These are phyloP conservation scores for Aphis gossypii DNA, from an alignment of 1,140 invertebrate species.

Conservation along the genomic window DNA sequence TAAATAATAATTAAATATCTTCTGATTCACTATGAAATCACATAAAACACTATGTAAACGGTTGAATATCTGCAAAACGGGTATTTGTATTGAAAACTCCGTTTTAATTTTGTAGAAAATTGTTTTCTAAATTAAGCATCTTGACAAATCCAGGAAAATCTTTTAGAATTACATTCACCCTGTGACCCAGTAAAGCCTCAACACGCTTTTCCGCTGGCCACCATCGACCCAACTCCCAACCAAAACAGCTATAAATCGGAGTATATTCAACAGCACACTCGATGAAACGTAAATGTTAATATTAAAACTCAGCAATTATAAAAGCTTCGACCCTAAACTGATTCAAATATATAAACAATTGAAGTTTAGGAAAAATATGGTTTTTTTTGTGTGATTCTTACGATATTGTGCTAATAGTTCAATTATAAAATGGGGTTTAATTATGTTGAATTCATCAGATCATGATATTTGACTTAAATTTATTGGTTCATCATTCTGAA, in stretches of 20 bases:
- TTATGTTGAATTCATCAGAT: background rate
- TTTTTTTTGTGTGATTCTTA: background rate
- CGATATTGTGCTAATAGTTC: background rate
- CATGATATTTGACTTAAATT: background rate
- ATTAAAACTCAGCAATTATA: background rate
- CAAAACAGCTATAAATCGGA: background rate
- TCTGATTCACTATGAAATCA: background rate
- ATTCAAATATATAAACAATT: background rate
- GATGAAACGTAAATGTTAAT: background rate
- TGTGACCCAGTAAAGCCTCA: background rate
- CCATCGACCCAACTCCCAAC: background rate
- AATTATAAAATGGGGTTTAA: background rate
- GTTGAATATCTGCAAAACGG: background rate
- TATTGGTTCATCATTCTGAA: background rate
- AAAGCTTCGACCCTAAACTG: background rate
- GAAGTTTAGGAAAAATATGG: background rate
- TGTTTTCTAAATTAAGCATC: slow-evolving; percentile 12
- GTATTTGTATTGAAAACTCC: background rate
- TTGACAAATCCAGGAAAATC: background rate
- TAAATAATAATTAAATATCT: background rate
- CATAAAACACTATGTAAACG: background rate
- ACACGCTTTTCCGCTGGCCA: background rate
- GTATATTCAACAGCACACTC: background rate
- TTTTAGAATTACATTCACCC: background rate
- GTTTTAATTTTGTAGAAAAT: background rate